A percentile compares a stretch with the other conserved stretches of the same genome.
These are phyloP conservation scores for Spinibarbus caldwelli DNA, from an alignment of 2,797 vertebrate species.

Conservation along the genomic window DNA sequence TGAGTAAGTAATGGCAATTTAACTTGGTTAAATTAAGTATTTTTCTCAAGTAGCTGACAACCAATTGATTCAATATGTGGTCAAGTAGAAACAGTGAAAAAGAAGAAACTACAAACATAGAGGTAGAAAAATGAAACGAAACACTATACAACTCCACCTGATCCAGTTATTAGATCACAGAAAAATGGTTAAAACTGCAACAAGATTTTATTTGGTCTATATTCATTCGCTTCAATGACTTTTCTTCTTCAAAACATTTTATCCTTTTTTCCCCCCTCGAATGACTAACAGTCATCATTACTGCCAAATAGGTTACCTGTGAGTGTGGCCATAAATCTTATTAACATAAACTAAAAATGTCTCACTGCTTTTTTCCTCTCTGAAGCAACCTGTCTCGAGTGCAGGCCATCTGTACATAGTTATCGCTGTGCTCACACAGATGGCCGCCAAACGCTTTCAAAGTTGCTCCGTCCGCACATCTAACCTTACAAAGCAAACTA, in stretches of 20 bases:
- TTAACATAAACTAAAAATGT: slow-evolving; percentile 94
- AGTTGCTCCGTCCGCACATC: slow-evolving; percentile 92
- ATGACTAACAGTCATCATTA: slow-evolving; percentile 95
- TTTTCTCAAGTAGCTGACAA: slow-evolving; percentile 61
- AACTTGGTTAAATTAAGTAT: slow-evolving; percentile 69
- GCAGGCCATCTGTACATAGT: slow-evolving; percentile 95
- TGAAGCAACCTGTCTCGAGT: slow-evolving; percentile 96
- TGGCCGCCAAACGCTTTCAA: slow-evolving; percentile 93
- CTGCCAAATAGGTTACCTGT: slow-evolving; percentile 89
- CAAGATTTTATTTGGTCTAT: slow-evolving; percentile 54
- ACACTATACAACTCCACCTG: no score
- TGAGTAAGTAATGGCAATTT: slow-evolving; percentile 76
- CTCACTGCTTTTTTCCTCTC: slow-evolving; percentile 74
- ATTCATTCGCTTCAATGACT: slow-evolving; percentile 63
- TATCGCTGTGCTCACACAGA: slow-evolving; percentile 93
- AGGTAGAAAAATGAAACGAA: no score
- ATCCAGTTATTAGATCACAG: no score
- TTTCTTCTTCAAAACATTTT: slow-evolving; percentile 48
- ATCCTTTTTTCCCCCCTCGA: slow-evolving; percentile 71
- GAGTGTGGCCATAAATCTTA: slow-evolving; percentile 94
- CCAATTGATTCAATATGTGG: slow-evolving; percentile 69
- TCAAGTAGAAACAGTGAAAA: slow-evolving; percentile 32
- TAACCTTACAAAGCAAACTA: slow-evolving; percentile 96
- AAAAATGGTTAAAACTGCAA: slow-evolving; percentile 61
- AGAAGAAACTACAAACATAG: no score